Conservation (phyloP, 2,888 invertebrate genomes). For the Beris morrisii region DNA sequence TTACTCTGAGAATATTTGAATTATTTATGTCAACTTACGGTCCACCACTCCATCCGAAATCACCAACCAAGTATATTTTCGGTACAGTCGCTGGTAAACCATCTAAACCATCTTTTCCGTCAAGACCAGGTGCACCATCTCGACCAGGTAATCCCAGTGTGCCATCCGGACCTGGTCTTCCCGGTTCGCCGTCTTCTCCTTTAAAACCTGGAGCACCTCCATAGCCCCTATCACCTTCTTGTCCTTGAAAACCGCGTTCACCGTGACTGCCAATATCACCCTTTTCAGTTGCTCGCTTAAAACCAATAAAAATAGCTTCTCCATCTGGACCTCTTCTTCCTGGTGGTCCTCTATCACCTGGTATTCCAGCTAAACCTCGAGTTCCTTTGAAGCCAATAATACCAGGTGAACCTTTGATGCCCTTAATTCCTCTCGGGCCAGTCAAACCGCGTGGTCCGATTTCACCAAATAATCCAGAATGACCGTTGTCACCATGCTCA, state of each 20-base stretch:
- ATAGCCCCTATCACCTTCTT: slow-evolving; percentile 47
- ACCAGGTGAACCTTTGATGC: slow-evolving; percentile 55
- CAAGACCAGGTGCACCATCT: slow-evolving; percentile 57
- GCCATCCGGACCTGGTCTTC: slow-evolving; percentile 54
- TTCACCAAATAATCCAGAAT: slow-evolving; percentile 49
- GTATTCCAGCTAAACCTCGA: slow-evolving; percentile 62
- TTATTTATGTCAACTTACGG: slow-evolving; percentile 44
- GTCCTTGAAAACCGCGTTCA: slow-evolving; percentile 47
- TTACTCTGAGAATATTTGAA: background rate
- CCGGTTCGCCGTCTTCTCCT: slow-evolving; percentile 52
- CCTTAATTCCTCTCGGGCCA: slow-evolving; percentile 56
- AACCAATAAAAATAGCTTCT: slow-evolving; percentile 35
- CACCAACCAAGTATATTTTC: slow-evolving; percentile 47
- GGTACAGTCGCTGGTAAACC: slow-evolving; percentile 56
- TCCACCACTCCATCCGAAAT: slow-evolving; percentile 48
- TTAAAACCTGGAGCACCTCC: slow-evolving; percentile 48
- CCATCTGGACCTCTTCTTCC: slow-evolving; percentile 58
- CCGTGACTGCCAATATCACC: slow-evolving; percentile 54
- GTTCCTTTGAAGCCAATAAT: slow-evolving; percentile 58
- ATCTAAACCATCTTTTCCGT: slow-evolving; percentile 60
- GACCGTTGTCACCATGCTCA: slow-evolving; percentile 50
- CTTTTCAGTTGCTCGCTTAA: slow-evolving; percentile 43
- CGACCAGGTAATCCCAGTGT: slow-evolving; percentile 47
- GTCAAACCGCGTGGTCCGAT: slow-evolving; percentile 50
- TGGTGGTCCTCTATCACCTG: slow-evolving; percentile 45